Conservation (phyloP, 2,888 invertebrate genomes). For the Macaria notata region DNA sequence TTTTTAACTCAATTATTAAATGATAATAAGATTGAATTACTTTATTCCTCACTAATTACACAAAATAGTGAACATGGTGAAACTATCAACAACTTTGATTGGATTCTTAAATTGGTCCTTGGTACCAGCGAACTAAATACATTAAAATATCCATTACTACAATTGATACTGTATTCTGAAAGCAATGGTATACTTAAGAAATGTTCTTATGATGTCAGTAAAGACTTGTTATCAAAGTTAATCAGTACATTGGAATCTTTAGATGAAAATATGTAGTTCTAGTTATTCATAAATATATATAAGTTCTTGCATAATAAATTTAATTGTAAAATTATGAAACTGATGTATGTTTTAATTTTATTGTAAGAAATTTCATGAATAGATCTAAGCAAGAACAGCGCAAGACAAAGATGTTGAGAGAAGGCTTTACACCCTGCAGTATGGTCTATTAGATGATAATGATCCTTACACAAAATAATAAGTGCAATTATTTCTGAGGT, state of each 20-base stretch:
- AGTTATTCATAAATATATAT: too few species aligned
- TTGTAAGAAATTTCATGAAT: too few species aligned
- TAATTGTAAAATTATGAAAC: too few species aligned
- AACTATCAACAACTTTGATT: conserved; percentile 52
- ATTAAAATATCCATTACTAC: conserved; percentile 55
- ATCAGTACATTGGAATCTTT: conserved; percentile 52
- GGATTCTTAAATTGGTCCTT: conserved; percentile 56
- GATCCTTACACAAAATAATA: too few species aligned
- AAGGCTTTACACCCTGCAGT: too few species aligned
- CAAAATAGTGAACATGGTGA: conserved; percentile 54
- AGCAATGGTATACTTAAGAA: conserved; percentile 39
- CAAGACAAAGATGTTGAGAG: too few species aligned
- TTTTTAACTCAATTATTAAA: conserved; percentile 40
- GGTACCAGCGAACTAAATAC: conserved; percentile 64
- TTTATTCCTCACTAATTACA: conserved; percentile 46
- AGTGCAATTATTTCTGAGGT: too few species aligned
- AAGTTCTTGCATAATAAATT: too few species aligned
- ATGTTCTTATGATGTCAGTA: conserved; percentile 55
- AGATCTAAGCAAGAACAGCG: too few species aligned
- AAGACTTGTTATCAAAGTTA: conserved; percentile 52
- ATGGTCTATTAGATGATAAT: too few species aligned
- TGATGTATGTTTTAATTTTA: too few species aligned
- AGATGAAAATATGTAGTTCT: background rate
- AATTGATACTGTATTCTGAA: conserved; percentile 50
- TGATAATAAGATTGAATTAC: conserved; percentile 43